Evolutionary conservation across 2,888 invertebrate genomes (phyloP), one percentile per base, ranked within the genome.

Genomic region (Microdon myrmicae): DNA sequence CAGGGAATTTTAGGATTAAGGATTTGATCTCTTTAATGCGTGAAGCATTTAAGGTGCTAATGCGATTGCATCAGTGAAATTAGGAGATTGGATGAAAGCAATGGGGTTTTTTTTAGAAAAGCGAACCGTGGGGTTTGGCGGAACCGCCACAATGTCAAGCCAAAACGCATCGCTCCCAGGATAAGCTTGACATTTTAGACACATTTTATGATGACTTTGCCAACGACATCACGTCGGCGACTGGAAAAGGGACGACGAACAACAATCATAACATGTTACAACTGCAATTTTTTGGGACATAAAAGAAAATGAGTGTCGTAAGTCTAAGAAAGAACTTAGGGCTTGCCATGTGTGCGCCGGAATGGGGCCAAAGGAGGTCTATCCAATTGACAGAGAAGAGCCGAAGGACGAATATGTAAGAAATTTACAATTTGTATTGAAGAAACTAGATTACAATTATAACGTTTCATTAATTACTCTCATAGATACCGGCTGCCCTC

Each of bases 401-500:
- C 12, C 10, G 29, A 25, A 28, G 14, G 47, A 47, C 13, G 47
- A 47, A 28, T 47, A 34, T 47, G 47, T 47, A 37, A 37, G 37
- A 35, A 47, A 23, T 28, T 23, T 37, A 29, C n/a, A 47, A 14
- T 37, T 12, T 29, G 10, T 5, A 17, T 37, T 37, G 26, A 29
- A 3, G 5, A 29, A 12, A 35, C 9, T 7, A 3, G 12, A 37
- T 37, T 19, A 22, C 19, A 37, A 37, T 48, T 48, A 37, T 37
- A 35, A 14, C 6, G 22, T 16, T 9, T 35, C 14, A 35, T 37
- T 48, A 48, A 37, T 3, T 19, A 37, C 29, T 7, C 16, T 48
- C 26, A 49, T 49, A 14, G 39, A 48, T 14, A 35, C 48, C 22
- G 48, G 38, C 14, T 28, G 49, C 14, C 32, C 32, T 0, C n/a